A percentile compares a stretch with the other conserved stretches of the same genome.
phyloP scores from a whole-genome alignment of 1,140 invertebrate genomes.

The Metaphire vulgaris region DNA sequence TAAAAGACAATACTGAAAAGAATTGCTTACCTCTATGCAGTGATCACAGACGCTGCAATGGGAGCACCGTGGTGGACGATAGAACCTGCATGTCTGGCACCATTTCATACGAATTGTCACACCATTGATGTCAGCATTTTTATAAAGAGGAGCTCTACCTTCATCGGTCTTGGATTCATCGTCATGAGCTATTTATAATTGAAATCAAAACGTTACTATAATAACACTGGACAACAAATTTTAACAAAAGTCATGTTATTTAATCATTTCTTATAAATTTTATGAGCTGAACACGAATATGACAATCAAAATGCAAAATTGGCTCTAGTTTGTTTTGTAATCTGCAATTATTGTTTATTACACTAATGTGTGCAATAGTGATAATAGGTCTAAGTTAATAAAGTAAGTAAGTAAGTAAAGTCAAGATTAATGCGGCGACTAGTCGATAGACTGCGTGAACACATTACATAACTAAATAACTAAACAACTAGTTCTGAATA shows the following conservation, averaged over 20 bases:
- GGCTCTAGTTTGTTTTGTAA: neutral
- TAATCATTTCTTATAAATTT: conserved; percentile 6
- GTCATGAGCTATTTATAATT: conserved; percentile 67
- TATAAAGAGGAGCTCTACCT: conserved; percentile 91
- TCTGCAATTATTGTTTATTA: neutral
- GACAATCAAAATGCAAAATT: no score
- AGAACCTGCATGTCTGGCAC: conserved; percentile 98
- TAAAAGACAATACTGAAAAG: neutral
- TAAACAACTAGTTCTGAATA: no score
- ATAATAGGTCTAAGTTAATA: conserved; percentile 44
- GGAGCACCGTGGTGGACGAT: conserved; percentile 92
- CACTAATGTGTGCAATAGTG: no score
- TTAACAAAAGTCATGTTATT: neutral
- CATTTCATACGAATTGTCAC: conserved; percentile 99
- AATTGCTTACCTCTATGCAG: conserved; percentile 88
- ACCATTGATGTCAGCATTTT: conserved; percentile 95
- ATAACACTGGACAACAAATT: neutral
- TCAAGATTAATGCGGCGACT: no score
- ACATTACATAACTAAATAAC: no score
- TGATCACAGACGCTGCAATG: conserved; percentile 99
- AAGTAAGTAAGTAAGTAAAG: no score
- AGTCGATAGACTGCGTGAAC: no score
- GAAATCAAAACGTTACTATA: neutral
- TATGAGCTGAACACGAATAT: no score
- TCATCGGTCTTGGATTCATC: conserved; percentile 96